These are phyloP conservation scores for Limulus polyphemus DNA, from an alignment of 2,888 invertebrate genomes.

Conservation along the genomic window DNA sequence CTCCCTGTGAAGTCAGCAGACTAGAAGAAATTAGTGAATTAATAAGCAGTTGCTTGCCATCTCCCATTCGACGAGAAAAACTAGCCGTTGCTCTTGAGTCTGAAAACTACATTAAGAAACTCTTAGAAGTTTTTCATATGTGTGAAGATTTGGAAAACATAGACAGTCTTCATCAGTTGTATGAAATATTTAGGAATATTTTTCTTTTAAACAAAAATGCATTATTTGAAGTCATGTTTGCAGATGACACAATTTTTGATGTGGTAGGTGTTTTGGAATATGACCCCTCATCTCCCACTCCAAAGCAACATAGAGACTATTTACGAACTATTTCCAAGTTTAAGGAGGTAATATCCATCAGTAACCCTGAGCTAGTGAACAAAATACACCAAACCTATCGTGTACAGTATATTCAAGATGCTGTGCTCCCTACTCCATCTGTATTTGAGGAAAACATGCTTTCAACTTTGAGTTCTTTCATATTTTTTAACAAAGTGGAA, in stretches of 20 bases:
- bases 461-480: constrained; percentile 92
- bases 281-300: constrained; percentile 70
- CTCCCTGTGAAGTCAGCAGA: constrained; percentile 83
- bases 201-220: constrained; percentile 96
- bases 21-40: constrained; percentile 86
- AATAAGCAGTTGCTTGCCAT: constrained; percentile 72
- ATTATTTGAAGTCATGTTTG: constrained; percentile 94
- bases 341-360: constrained; percentile 65
- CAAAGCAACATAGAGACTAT: constrained; percentile 91
- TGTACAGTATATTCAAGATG: constrained; percentile 96
- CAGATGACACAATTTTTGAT: constrained; percentile 59
- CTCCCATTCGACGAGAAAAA: constrained; percentile 85
- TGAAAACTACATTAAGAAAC: constrained; percentile 87
- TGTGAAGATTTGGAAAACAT: constrained; percentile 94
- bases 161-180: constrained; percentile 83
- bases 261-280: constrained; percentile 97
- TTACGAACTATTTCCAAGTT: constrained; percentile 50
- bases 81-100: constrained; percentile 82
- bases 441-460: constrained; percentile 99
- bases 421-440: constrained; percentile 94
- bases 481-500: constrained; percentile 85
- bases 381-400: constrained; percentile 99
- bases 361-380: constrained; percentile 81
- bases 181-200: constrained; percentile 96
- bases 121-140: constrained; percentile 87